Base-by-base conservation (phyloP, 2,888 invertebrate genomes). In the Mycalesis mineus region DNA sequence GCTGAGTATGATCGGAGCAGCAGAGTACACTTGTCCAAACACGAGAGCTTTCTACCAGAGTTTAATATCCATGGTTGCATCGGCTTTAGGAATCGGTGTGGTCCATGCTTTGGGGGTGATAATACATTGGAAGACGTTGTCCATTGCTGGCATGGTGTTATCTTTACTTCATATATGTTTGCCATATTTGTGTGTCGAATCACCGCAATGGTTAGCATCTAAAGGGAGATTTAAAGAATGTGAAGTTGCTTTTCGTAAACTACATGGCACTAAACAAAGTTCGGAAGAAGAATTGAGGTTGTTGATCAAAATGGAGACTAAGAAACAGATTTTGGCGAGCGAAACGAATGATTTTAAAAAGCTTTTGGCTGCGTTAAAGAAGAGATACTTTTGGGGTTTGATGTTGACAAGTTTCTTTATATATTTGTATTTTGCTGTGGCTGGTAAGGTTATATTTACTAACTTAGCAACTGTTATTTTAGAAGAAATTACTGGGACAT, bases 381-480 rank as follows among this genome's bases (percentile, higher is more conserved):
- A 22, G 28, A 59, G 51, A 8, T 65, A 63, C 13, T 63, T 65
- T n/a, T 63, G 63, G 63, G 57, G 60, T 11, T 48, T 49, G 5
- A 5, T 49, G 1, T n/a, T 49, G 37, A 28, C 15, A 37, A 39
- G 11, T 5, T 2, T 22, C 8, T 37, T 49, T 1, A 39, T 39
- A 6, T 7, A 49, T 5, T 15, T 14, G 4, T 49, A 49, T 11
- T 49, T 37, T 7, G 13, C 49, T 2, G 66, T 66, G 0, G 60
- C 61, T 17, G 66, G 67, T 0, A 64, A 63, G 13, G 22, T 60
- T n/a, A 28, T 42, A 1, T 58, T 50, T 8, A 58, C 22, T 15
- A 17, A 44, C 0, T 13, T 58, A 41, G 58, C 58, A 7, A 29
- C 33, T 33, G 47, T 59, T 2, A 45, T 59, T 0, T 13, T 59